These are phyloP conservation scores for Rhincodon typus DNA, from an alignment of 2,797 vertebrate species.

Conservation along the genomic window DNA sequence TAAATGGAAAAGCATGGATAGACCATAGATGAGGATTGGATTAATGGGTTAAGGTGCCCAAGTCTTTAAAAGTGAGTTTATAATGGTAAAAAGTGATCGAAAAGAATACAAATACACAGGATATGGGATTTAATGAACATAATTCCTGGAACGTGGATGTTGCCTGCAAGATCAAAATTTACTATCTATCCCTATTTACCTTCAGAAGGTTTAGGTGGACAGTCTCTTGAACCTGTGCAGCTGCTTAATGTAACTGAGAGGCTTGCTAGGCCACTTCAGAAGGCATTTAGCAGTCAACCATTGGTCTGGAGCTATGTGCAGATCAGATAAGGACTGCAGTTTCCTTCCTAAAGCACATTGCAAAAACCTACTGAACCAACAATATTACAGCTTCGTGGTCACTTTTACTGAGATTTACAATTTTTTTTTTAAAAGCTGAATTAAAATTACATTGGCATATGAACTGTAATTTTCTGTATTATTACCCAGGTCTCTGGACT, in stretches of 20 bases:
- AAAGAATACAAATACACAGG: neutral
- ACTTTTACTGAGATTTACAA: neutral
- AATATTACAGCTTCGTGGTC: neutral
- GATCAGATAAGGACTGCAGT: neutral
- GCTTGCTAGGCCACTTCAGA: neutral
- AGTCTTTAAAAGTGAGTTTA: neutral
- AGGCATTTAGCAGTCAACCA: neutral
- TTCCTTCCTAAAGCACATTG: neutral
- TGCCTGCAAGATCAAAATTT: neutral
- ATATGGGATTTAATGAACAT: neutral
- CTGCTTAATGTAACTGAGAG: neutral
- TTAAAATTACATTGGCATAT: neutral
- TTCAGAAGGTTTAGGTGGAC: neutral
- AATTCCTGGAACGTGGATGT: neutral
- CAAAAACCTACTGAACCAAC: neutral
- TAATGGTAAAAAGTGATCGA: neutral
- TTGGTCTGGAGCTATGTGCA: neutral
- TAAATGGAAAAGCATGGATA: neutral
- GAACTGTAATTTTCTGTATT: neutral
- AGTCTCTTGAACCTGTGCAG: neutral
- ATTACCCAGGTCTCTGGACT: neutral
- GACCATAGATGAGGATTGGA: neutral
- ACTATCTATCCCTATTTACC: neutral
- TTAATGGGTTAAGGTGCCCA: neutral
- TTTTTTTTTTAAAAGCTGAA: neutral